Base-by-base conservation (phyloP, 2,113 vertebrate genomes). In the Bagarius yarrelli region DNA sequence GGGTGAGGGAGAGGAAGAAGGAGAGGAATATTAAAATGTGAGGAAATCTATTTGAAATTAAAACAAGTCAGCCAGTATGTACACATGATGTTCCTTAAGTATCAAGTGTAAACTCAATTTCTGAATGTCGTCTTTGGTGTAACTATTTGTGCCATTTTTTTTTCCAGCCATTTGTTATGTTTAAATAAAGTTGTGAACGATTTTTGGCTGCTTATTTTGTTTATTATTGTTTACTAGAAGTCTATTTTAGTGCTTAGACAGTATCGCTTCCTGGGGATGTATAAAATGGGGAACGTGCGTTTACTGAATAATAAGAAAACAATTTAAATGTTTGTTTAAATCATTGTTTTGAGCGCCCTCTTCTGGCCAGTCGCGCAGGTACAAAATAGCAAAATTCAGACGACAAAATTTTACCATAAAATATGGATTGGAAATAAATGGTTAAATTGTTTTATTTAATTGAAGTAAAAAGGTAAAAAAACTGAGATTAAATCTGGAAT, bases 1-100 rank as follows among this genome's bases (percentile, higher is more conserved):
- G 87, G 95, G 95, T 23, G 95, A 97, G 52, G 95, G 87, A 71
- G 95, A 96, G 80, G 95, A 96, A 86, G 95, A 96, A 86, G 95
- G 95, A 85, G 95, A 94, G 78, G 95, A 95, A 40, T 95, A 88
- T 69, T 88, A 85, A 70, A 83, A 21, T 52, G 11, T 18, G 63
- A 11, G 52, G 32, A 55, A 12, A 73, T 77, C 44, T 59, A 55
- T 30, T 80, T 36, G n/a, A 66, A 81, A 21, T 18, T 30, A 30
- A 75, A 40, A 70, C 40, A 30, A 21, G 80, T 82, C 6, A 82
- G 80, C 32, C 34, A 60, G 27, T 71, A 76, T 82, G 74, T 85
- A 85, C 80, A 82, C 77, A 79, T 52, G 56, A 82, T 82, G 70
- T 79, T 63, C 83, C 64, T 85, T 32, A 82, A 23, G 83, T 85